A percentile compares a stretch with the other conserved stretches of the same genome.
These are phyloP conservation scores for Agrenia bidenticulata DNA, from an alignment of 2,888 invertebrate genomes.

Conservation along the genomic window DNA sequence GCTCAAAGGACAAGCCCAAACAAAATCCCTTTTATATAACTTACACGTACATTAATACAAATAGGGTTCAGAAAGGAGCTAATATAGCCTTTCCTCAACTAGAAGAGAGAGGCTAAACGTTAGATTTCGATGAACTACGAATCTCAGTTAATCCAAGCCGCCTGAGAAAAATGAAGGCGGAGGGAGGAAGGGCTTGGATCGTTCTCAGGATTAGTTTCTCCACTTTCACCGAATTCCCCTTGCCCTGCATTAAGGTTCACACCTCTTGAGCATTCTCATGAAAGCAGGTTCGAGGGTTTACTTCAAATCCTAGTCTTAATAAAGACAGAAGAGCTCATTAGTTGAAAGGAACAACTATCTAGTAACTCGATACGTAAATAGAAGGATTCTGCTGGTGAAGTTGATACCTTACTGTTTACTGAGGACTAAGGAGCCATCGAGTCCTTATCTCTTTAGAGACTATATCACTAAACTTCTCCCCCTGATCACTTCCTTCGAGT, in stretches of 20 bases:
- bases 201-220: slow-evolving; percentile 9
- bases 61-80: too few relatives aligned
- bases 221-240: background rate
- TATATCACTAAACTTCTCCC: background rate
- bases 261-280: slow-evolving; percentile 7
- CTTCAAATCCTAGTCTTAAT: slow-evolving; percentile 35
- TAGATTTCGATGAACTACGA: too few relatives aligned
- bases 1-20: too few relatives aligned
- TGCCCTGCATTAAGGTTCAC: background rate
- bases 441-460: too few relatives aligned
- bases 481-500: background rate
- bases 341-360: slow-evolving; percentile 29
- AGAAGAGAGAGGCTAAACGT: too few relatives aligned
- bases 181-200: background rate
- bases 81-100: too few relatives aligned
- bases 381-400: slow-evolving; percentile 2
- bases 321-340: slow-evolving; percentile 46
- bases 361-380: slow-evolving; percentile 26
- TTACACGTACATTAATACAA: too few relatives aligned
- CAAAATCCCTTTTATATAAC: too few relatives aligned
- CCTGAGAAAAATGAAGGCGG: slow-evolving; percentile 2
- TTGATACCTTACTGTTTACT: slow-evolving; percentile 9
- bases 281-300: slow-evolving; percentile 25
- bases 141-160: background rate
- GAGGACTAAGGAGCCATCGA: slow-evolving; percentile 7